Conservation (phyloP, 1,140 invertebrate genomes). For the Lanistes nyassanus region DNA sequence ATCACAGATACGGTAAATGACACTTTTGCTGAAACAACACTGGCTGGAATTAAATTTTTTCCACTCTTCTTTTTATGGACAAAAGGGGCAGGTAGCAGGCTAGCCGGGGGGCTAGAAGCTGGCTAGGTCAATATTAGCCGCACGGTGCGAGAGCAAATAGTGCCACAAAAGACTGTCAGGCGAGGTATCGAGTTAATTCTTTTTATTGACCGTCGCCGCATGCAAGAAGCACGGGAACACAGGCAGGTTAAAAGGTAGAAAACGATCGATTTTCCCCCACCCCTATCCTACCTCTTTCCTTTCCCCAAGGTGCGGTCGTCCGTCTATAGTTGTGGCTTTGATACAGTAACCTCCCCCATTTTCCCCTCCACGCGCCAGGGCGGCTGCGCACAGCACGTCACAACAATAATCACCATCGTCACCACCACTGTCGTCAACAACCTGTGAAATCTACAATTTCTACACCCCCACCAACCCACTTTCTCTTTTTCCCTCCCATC, state of each 20-base stretch:
- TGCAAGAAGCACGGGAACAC: background rate
- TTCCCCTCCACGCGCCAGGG: too few relatives aligned
- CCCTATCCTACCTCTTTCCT: background rate
- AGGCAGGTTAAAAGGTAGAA: constrained; percentile 5
- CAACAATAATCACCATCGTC: too few relatives aligned
- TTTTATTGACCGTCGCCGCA: constrained; percentile 6
- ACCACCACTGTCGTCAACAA: too few relatives aligned
- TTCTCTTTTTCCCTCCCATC: background rate
- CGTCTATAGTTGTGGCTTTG: too few relatives aligned
- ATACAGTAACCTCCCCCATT: too few relatives aligned
- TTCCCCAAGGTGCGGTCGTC: background rate
- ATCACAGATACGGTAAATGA: constrained; percentile 3
- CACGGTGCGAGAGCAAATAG: background rate
- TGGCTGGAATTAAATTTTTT: background rate
- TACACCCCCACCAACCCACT: background rate
- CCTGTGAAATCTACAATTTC: too few relatives aligned
- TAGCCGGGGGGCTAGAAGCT: background rate
- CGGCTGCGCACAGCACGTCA: too few relatives aligned
- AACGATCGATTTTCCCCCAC: constrained; percentile 6
- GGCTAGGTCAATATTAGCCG: constrained; percentile 1
- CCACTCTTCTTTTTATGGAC: background rate
- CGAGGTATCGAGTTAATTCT: constrained; percentile 10
- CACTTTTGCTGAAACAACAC: constrained; percentile 6
- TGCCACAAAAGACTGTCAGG: constrained; percentile 8
- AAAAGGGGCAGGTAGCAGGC: background rate